Evolutionary conservation across 2,797 vertebrate species (phyloP), one percentile per base, ranked within the genome.

Genomic region (Phataginus tetradactyla): DNA sequence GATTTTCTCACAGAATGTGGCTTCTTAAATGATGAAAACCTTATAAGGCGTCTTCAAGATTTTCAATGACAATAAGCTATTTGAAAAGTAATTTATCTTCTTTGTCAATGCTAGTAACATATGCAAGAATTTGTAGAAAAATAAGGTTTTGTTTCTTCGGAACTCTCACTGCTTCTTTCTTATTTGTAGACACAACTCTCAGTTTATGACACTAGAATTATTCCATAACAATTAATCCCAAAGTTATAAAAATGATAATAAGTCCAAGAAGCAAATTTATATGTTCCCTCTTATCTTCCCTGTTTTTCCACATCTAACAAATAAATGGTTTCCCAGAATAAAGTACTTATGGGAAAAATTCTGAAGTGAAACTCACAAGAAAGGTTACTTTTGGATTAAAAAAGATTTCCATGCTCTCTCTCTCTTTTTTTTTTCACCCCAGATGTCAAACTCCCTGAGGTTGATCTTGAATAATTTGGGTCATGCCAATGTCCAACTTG

Each of bases 141-240:
- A 98, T 45, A 94, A 91, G 69, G 95, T 97, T 98, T 89, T 96
- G 34, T 95, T 94, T 96, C 91, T 97, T 95, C 7, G 72, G 90
- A 97, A 96, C 74, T 74, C 49, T 85, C 92, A 18, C 32, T 97
- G 97, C 39, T 98, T 97, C 96, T 97, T 98, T 98, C 94, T 90
- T 94, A 92, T 92, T 97, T 97, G 88, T 59, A 79, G 71, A 90
- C 66, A 91, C 53, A 72, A n/a, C 91, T 96, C 51, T 95, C 7
- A 45, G 23, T 91, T 89, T 91, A 90, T 74, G 61, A 34, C 42
- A 81, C 75, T 95, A 17, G 61, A 90, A 88, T 86, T 96, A 86
- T 81, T 92, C 59, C 45, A 91, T 34, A 63, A 85, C 42, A 83
- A 91, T 97, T 96, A 95, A 95, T 90, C 42, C 61, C 64, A 95